phyloP scores from a whole-genome alignment of 2,113 vertebrate genomes.

The Rhynchopsitta pachyrhyncha region DNA sequence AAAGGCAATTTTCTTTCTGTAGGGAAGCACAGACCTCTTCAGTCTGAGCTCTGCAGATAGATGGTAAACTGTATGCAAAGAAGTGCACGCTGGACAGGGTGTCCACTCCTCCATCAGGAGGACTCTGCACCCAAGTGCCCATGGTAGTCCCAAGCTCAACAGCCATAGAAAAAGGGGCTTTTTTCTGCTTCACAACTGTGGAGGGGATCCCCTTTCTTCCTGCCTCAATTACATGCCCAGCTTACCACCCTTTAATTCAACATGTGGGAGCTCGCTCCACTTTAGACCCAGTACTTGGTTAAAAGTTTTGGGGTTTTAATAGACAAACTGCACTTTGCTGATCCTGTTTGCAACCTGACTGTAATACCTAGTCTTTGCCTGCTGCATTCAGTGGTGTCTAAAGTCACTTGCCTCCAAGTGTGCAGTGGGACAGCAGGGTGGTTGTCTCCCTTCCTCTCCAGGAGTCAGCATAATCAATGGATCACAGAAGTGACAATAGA shows the following conservation, averaged over 20 bases:
- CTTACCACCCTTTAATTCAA: not conserved
- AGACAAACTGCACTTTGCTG: rapidly evolving
- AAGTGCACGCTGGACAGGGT: not conserved
- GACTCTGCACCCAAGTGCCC: rapidly evolving
- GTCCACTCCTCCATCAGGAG: not conserved
- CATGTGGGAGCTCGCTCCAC: rapidly evolving
- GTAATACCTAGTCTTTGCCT: not conserved
- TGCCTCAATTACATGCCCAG: not conserved
- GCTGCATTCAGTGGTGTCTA: not conserved
- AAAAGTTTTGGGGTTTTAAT: not conserved
- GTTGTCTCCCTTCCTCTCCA: not conserved
- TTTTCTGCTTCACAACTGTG: not conserved
- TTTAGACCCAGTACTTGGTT: not conserved
- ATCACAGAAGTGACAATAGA: not conserved
- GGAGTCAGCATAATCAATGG: not conserved
- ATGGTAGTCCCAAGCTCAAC: rapidly evolving
- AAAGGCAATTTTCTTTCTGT: not conserved
- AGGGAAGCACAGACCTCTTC: not conserved
- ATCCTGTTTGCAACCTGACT: not conserved
- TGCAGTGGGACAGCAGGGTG: not conserved
- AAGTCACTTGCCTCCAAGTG: not conserved
- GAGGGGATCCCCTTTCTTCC: not conserved
- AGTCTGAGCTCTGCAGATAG: not conserved
- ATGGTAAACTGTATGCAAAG: not conserved
- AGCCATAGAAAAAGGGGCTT: not conserved